A percentile compares a stretch with the other conserved stretches of the same genome.
Evolutionary conservation across 2,888 invertebrate species (phyloP).

Genomic region (Caradrina kadenii): DNA sequence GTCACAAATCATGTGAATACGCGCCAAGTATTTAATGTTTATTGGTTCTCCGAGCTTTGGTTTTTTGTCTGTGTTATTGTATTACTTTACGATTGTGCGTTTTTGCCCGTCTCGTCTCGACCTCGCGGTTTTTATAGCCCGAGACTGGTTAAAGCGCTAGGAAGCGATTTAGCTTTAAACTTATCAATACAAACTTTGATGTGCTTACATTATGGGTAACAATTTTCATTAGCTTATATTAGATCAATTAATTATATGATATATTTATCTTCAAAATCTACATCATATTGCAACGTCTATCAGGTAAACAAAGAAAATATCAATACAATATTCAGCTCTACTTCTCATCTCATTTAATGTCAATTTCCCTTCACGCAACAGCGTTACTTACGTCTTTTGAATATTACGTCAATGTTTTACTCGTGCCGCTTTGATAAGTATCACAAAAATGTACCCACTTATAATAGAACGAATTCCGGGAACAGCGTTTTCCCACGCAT

Average conservation of each 20-base stretch:
- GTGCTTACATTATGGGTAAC: not conserved
- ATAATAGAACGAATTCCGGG: constrained; percentile 54
- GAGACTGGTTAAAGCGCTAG: constrained; percentile 46
- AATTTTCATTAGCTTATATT: not conserved
- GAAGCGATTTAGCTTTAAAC: constrained; percentile 36
- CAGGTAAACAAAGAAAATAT: constrained; percentile 17
- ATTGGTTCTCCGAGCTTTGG: constrained; percentile 44
- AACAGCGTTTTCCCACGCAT: constrained; percentile 52
- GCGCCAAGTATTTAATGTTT: constrained; percentile 32
- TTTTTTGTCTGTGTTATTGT: constrained; percentile 60
- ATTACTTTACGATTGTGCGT: constrained; percentile 47
- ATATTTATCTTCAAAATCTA: not conserved
- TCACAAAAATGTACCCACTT: constrained; percentile 51
- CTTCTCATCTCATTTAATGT: not conserved
- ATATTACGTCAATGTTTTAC: constrained; percentile 44
- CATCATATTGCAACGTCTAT: not conserved
- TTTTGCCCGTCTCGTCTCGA: constrained; percentile 52
- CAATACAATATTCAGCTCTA: constrained; percentile 7
- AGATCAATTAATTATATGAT: no score
- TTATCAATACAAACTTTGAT: constrained; percentile 13
- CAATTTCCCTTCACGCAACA: not conserved
- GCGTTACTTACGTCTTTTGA: constrained; percentile 28
- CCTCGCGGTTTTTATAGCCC: constrained; percentile 53
- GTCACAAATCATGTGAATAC: constrained; percentile 37
- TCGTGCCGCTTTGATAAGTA: constrained; percentile 55